Base-by-base conservation (phyloP, 2,113 vertebrate genomes). In the Atractosteus spatula region DNA sequence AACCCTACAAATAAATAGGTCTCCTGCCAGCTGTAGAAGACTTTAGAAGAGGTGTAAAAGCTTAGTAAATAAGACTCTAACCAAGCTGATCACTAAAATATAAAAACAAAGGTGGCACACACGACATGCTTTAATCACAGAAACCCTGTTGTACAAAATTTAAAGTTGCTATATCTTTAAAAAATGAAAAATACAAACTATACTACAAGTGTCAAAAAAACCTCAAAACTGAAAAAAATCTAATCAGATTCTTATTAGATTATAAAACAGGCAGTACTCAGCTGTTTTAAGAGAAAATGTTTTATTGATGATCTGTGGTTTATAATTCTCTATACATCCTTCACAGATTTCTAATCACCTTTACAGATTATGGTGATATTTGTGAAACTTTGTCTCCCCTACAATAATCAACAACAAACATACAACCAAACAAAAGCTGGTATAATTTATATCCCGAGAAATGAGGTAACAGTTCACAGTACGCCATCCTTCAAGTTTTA, bases 381-480 rank as follows among this genome's bases (percentile, higher is more conserved):
- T 91, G 89, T 88, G 85, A 92, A 88, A 93, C 91, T 90, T 68
- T 78, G 72, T 82, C 85, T 84, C 86, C 84, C 86, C 88, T 86
- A 92, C 90, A 92, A 83, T 61, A 81, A 83, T 29, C 66, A 76
- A 82, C 76, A 74, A 78, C 78, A 81, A 51, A 59, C 47, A 68
- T 80, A 29, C 72, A 84, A 84, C 75, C 85, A 81, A 64, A 76
- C 13, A 64, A 71, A 83, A 88, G 88, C 88, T 91, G 86, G 88
- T 91, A 93, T 94, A 92, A 93, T 92, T 95, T 95, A 95, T 94
- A 94, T 87, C 81, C 90, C 89, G 85, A 91, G 85, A 92, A 95
- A 94, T 93, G 95, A 98, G 95, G 96, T 97, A 96, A 97, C 93
- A 94, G 92, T 98, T 98, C 96, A 99, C 96, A 98, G 96, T 98